These are phyloP conservation scores for Ophioderma brevispina DNA, from an alignment of 35 echinoderm and acorn worm species.

Conservation along the genomic window DNA sequence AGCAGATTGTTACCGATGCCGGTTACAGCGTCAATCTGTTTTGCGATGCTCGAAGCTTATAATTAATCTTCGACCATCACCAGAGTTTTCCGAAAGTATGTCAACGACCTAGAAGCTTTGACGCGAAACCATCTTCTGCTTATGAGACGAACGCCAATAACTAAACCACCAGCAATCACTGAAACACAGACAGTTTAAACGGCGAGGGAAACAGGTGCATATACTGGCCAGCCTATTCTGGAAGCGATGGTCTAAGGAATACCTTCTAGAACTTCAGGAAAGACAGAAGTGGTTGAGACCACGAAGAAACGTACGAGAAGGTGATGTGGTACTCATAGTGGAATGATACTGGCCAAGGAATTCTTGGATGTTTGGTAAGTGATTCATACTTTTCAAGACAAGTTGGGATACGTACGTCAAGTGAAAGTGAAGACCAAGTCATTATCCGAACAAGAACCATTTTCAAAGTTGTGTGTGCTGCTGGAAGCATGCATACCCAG, in stretches of 20 bases:
- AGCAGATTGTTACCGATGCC: slow-evolving; percentile 68
- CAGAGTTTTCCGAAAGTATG: slow-evolving; percentile 55
- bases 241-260: slow-evolving; percentile 60
- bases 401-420: slow-evolving; percentile 9
- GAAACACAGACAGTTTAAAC: slow-evolving; percentile 23
- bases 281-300: slow-evolving; percentile 50
- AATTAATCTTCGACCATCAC: slow-evolving; percentile 51
- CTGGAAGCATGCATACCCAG: not conserved
- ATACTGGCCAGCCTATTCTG: slow-evolving; percentile 67
- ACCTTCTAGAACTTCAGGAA: slow-evolving; percentile 51
- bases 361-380: slow-evolving; percentile 41
- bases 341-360: slow-evolving; percentile 20
- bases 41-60: slow-evolving; percentile 59
- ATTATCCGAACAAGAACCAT: not conserved
- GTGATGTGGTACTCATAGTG: slow-evolving; percentile 41
- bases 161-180: slow-evolving; percentile 15
- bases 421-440: slow-evolving; percentile 36
- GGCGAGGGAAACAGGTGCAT: slow-evolving; percentile 69
- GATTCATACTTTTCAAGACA: slow-evolving; percentile 22
- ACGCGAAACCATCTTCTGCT: slow-evolving; percentile 56
- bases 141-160: slow-evolving; percentile 7
- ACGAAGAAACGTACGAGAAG: slow-evolving; percentile 16
- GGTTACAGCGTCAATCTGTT: slow-evolving; percentile 50
- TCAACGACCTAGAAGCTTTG: slow-evolving; percentile 50
- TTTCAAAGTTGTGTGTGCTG: slow-evolving; percentile 21